Base-by-base conservation (phyloP, 2,113 vertebrate species). In the Corythoichthys haematopterus region DNA sequence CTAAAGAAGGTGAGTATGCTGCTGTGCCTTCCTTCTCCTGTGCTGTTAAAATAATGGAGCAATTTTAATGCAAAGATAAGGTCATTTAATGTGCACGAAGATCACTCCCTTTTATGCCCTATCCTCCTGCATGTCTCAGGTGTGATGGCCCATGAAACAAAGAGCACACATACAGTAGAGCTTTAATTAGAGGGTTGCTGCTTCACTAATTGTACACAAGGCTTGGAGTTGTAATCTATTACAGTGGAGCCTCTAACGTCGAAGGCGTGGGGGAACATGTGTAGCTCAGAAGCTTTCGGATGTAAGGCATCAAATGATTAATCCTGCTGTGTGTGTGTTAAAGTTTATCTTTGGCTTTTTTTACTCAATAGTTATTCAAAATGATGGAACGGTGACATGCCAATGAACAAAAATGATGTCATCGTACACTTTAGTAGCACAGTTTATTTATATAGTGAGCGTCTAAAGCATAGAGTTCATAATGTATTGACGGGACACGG, bases 1-100 rank as follows among this genome's bases (percentile, higher is more conserved):
- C 95, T 67, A 98, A 98, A 92, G 96, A 99, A 96, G 97, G 97
- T 99, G 93, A 94, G 96, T 93, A 88, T 87, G 52, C 72, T 66
- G 33, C 70, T 43, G 12, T 57, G 55, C 47, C 53, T 16, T 73
- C 70, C 33, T 68, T 69, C 12, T 11, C 66, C 59, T 53, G 66
- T 82, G 80, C 76, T 81, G 64, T 83, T 52, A 45, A 74, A 81
- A 52, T 76, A 72, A 77, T 69, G 64, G 66, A 71, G 65, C 66
- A 70, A 60, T 77, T 65, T 85, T 65, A 43, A 40, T 84, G 69
- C 53, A 69, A 78, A 82, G 83, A 82, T 74, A 72, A 70, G 66
- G 77, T 80, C 60, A 71, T 85, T 80, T 87, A 86, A 79, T 87
- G 78, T 88, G 87, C 85, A 90, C 83, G 87, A 81, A 79, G 84